Conservation (phyloP, 2,113 vertebrate genomes). For the Diphyllodes magnificus region DNA sequence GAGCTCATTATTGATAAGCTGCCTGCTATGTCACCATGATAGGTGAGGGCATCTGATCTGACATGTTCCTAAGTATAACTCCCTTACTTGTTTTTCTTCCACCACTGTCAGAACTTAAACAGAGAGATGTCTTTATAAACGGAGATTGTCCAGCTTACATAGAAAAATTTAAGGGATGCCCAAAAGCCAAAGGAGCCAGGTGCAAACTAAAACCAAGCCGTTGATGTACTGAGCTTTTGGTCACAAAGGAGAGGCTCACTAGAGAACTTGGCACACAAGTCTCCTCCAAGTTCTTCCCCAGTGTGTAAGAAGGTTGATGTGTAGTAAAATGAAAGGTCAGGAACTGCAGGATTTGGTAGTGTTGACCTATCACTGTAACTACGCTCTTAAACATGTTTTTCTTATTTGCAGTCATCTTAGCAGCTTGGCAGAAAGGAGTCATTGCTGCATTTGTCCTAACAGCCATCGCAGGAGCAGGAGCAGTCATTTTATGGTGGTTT, state of each 20-base stretch:
- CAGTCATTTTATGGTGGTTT: neutral
- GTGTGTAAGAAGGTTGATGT: neutral
- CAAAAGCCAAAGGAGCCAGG: neutral
- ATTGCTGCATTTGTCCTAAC: conserved; percentile 30
- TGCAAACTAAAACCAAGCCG: neutral
- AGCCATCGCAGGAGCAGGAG: neutral
- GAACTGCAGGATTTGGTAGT: neutral
- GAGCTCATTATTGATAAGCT: neutral
- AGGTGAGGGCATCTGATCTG: neutral
- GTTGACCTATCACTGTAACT: neutral
- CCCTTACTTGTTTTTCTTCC: neutral
- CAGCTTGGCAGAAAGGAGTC: conserved; percentile 60
- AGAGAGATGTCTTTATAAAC: neutral
- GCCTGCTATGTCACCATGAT: neutral
- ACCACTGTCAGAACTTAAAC: neutral
- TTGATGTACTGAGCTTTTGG: neutral
- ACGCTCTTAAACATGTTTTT: neutral
- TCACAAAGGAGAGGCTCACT: neutral
- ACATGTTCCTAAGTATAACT: neutral
- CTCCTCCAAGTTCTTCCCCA: neutral
- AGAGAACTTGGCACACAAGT: neutral
- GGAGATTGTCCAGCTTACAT: neutral
- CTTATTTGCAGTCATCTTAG: conserved; percentile 59
- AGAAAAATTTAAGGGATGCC: neutral
- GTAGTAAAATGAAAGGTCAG: neutral